Evolutionary conservation across 2,113 vertebrate genomes (phyloP).

Genomic region (Dolichallabes microphthalmus): DNA sequence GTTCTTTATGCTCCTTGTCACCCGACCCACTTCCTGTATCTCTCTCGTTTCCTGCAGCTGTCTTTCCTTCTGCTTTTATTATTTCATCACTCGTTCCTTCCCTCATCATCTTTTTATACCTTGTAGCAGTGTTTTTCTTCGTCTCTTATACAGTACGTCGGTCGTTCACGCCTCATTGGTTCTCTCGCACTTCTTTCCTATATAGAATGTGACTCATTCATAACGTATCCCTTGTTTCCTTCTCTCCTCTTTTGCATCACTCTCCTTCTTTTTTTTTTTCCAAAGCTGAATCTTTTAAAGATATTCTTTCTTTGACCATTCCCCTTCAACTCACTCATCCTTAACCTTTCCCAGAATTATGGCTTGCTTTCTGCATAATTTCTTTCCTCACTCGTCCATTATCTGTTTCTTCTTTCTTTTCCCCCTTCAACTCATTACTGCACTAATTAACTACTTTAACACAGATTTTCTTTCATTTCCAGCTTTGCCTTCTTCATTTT

Average conservation of each 20-base stretch:
- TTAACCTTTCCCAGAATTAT: not conserved
- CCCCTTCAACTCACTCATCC: not conserved
- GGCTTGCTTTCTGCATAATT: not conserved
- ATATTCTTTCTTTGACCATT: not conserved
- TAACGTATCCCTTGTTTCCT: not conserved
- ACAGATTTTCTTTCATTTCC: not conserved
- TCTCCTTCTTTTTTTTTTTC: not conserved
- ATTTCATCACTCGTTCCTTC: not conserved
- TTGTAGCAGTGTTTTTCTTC: not conserved
- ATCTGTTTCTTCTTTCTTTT: not conserved
- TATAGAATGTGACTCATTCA: not conserved
- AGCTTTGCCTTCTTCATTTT: not conserved
- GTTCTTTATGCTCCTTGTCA: not conserved
- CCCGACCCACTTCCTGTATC: not conserved
- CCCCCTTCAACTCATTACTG: not conserved
- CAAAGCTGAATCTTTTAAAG: not conserved
- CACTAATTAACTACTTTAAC: too few relatives aligned
- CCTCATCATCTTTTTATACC: not conserved
- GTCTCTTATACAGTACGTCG: not conserved
- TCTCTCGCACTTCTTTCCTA: not conserved
- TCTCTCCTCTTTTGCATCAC: not conserved
- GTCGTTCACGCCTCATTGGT: constrained; percentile 4
- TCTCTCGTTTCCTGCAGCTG: not conserved
- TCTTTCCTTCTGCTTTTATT: not conserved
- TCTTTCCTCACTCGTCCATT: not conserved